Evolutionary conservation across 2,888 invertebrate species (phyloP).

Genomic region (Nudaria mundana): DNA sequence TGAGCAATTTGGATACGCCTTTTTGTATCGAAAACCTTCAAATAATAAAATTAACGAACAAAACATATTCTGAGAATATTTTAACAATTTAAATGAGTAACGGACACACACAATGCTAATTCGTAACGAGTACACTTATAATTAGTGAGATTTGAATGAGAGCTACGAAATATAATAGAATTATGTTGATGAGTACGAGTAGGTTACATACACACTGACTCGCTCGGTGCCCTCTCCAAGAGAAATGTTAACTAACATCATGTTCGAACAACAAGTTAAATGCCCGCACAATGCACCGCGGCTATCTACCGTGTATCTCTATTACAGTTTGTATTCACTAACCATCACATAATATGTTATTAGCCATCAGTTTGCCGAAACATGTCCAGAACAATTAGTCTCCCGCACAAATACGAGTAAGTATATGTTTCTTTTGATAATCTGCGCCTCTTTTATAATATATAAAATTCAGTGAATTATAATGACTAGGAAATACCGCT

Average conservation of each 20-base stretch:
- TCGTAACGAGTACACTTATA: slow-evolving; percentile 18
- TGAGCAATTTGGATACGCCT: background rate
- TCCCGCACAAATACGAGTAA: too few relatives aligned
- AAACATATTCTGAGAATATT: slow-evolving; percentile 32
- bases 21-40: slow-evolving; percentile 18
- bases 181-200: slow-evolving; percentile 11
- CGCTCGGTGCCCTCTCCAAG: too few relatives aligned
- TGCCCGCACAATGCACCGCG: background rate
- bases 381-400: background rate
- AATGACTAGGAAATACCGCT: too few relatives aligned
- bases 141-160: slow-evolving; percentile 14
- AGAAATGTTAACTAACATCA: slow-evolving; percentile 4
- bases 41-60: slow-evolving; percentile 21
- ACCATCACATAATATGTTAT: background rate
- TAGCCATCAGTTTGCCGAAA: background rate
- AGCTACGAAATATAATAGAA: slow-evolving; percentile 7
- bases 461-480: too few relatives aligned
- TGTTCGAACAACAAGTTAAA: slow-evolving; percentile 4
- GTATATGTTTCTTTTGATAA: too few relatives aligned
- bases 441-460: too few relatives aligned
- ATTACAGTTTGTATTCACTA: background rate
- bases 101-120: slow-evolving; percentile 30
- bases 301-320: background rate
- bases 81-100: slow-evolving; percentile 36
- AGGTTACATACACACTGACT: too few relatives aligned